phyloP scores from a whole-genome alignment of 2,797 vertebrate species.

The Tinamus major region DNA sequence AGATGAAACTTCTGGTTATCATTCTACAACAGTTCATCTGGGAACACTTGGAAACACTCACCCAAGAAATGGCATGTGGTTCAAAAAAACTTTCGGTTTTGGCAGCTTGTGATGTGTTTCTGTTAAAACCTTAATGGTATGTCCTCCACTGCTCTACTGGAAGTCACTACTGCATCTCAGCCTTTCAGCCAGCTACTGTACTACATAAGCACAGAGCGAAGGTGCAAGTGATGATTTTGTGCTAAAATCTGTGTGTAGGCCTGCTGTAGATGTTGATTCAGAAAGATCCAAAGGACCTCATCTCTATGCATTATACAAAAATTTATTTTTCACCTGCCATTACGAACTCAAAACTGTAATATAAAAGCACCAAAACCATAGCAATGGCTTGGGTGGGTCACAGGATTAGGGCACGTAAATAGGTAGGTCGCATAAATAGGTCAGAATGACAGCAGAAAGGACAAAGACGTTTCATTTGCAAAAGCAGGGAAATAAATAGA shows the following conservation, averaged over 20 bases:
- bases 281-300: neutral
- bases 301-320: neutral
- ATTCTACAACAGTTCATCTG: neutral
- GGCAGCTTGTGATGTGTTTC: neutral
- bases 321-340: fast-evolving
- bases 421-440: neutral
- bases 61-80: neutral
- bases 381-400: neutral
- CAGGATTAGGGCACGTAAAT: neutral
- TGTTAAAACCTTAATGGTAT: neutral
- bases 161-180: neutral
- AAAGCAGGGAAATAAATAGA: neutral
- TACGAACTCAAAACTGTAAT: neutral
- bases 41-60: neutral
- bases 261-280: neutral
- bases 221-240: neutral
- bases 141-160: neutral
- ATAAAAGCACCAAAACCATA: neutral
- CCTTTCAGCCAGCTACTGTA: neutral
- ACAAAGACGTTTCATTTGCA: neutral
- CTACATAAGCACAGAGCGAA: neutral
- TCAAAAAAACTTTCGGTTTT: neutral
- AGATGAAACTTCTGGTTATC: neutral
- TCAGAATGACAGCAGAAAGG: neutral
- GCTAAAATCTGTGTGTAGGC: neutral